These are phyloP conservation scores for Acropora yongei DNA, from an alignment of 64 coral and sea anemone species.

Conservation along the genomic window DNA sequence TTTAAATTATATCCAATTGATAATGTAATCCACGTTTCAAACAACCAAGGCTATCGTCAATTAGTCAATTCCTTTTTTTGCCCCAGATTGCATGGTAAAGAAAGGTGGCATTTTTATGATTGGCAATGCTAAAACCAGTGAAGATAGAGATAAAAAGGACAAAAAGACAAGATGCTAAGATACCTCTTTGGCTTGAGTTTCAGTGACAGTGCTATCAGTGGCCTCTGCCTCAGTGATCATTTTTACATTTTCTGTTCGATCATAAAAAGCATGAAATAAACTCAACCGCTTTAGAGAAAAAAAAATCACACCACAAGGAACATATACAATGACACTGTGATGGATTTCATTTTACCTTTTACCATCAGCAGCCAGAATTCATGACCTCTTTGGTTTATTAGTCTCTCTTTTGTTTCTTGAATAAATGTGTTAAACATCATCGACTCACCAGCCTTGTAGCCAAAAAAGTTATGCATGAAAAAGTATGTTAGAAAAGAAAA, in stretches of 20 bases:
- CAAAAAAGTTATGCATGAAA: neutral
- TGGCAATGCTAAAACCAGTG: no score
- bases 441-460: constrained; percentile 87
- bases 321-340: neutral
- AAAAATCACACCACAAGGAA: no score
- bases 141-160: no score
- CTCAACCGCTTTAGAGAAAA: no score
- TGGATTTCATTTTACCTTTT: constrained; percentile 52
- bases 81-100: no score
- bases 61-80: no score
- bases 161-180: neutral
- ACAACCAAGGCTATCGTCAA: no score
- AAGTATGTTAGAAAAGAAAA: neutral
- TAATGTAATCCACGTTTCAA: no score
- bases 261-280: neutral
- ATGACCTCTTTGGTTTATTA: constrained; percentile 85
- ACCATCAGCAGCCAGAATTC: constrained; percentile 76
- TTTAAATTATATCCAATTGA: no score
- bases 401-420: constrained; percentile 72
- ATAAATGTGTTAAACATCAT: constrained; percentile 87
- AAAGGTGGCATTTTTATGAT: no score
- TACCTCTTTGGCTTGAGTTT: constrained; percentile 67
- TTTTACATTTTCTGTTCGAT: constrained; percentile 55
- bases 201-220: constrained; percentile 59
- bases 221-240: constrained; percentile 70